Percentiles rank a stretch among this genome's conserved stretches.
Evolutionary conservation across 1,140 invertebrate genomes (phyloP).

Genomic region (Lepidurus arcticus): DNA sequence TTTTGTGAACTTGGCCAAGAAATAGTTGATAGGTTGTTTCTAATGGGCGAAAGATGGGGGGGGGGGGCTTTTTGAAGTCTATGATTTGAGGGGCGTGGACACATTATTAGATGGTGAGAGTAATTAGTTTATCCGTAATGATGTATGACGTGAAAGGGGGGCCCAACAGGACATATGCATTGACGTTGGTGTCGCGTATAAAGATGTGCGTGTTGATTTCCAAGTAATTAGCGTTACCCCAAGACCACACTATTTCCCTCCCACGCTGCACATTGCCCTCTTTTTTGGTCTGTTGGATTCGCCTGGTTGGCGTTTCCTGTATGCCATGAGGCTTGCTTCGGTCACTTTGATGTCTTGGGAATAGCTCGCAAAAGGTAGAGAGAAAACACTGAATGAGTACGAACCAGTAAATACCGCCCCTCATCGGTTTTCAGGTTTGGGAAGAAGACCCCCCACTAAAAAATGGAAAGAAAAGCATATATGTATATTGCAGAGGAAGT

Average conservation of each 20-base stretch:
- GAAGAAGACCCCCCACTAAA: not conserved
- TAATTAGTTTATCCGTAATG: not conserved
- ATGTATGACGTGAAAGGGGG: not conserved
- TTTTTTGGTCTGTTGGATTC: not conserved
- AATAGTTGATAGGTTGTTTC: too few relatives aligned
- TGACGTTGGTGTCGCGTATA: not conserved
- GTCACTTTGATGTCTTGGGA: not conserved
- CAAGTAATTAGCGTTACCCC: not conserved
- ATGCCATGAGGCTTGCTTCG: not conserved
- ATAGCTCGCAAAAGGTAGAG: not conserved
- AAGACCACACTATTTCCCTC: not conserved
- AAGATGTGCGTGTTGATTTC: not conserved
- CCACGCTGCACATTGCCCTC: slow-evolving; percentile 8
- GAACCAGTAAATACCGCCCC: not conserved
- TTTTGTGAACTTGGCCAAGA: too few relatives aligned
- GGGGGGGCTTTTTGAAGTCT: not conserved
- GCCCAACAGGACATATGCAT: not conserved
- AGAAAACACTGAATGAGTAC: not conserved
- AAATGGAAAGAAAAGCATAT: not conserved
- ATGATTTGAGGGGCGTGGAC: slow-evolving; percentile 14
- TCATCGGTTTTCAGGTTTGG: not conserved
- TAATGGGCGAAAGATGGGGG: too few relatives aligned
- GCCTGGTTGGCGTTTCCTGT: slow-evolving; percentile 7
- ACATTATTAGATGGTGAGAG: not conserved
- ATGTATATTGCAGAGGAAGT: not conserved